Conservation (phyloP, 2,888 invertebrate species). For the Ectobius pallidus region DNA sequence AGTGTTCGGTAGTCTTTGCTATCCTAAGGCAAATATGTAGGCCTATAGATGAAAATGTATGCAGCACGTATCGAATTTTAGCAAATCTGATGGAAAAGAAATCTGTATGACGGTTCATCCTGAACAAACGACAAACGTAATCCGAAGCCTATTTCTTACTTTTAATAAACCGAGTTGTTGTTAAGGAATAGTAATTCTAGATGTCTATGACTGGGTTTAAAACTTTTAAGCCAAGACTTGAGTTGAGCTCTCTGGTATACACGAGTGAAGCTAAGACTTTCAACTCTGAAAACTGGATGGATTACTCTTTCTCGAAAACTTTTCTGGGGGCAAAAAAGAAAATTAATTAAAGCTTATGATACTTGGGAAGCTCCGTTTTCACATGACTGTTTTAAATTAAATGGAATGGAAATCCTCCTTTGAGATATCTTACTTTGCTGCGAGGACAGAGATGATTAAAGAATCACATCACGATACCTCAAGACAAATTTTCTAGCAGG, state of each 20-base stretch:
- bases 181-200: neutral
- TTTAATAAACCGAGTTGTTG: neutral
- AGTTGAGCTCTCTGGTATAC: neutral
- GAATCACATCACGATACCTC: neutral
- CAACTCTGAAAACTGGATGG: neutral
- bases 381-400: conserved; percentile 21
- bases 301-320: conserved; percentile 5
- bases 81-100: too few species aligned
- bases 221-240: neutral
- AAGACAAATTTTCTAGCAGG: neutral
- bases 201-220: neutral
- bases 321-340: conserved; percentile 8
- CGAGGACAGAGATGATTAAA: conserved; percentile 24
- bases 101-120: too few species aligned
- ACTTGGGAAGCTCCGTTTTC: neutral
- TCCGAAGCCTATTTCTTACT: too few species aligned
- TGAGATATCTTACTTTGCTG: neutral
- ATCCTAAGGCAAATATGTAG: neutral
- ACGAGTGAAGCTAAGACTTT: neutral
- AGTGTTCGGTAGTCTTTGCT: too few species aligned
- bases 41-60: neutral
- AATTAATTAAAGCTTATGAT: conserved; percentile 29
- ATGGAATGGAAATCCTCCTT: conserved; percentile 21
- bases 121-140: neutral
- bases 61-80: neutral